phyloP scores from a whole-genome alignment of 2,113 vertebrate genomes.

The Tragulus kanchil region DNA sequence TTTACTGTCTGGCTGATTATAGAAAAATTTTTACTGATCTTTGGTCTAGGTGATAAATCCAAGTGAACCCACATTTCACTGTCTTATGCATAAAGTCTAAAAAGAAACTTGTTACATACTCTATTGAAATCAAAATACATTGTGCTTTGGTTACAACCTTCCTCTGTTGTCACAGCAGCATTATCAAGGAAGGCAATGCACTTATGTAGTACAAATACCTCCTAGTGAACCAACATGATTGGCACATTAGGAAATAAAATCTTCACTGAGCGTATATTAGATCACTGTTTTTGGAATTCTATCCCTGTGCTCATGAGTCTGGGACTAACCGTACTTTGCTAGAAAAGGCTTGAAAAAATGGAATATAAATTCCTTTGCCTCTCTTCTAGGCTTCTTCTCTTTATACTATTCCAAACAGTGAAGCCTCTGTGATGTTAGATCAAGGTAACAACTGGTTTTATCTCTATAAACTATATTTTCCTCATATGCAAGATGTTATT shows the following conservation, averaged over 20 bases:
- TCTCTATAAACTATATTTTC: not conserved
- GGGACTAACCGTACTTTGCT: not conserved
- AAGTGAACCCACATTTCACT: not conserved
- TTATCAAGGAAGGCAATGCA: not conserved
- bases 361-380: not conserved
- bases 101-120: not conserved
- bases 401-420: not conserved
- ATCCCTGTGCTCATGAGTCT: not conserved
- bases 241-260: not conserved
- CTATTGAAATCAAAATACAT: not conserved
- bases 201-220: not conserved
- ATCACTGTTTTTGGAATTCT: not conserved
- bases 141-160: not conserved
- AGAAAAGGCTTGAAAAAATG: not conserved
- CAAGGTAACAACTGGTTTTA: not conserved
- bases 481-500: not conserved
- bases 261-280: not conserved
- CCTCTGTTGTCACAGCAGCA: not conserved
- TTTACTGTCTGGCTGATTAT: not conserved
- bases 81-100: not conserved
- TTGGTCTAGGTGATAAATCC: not conserved
- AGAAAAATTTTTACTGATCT: not conserved
- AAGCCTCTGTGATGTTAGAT: not conserved
- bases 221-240: not conserved
- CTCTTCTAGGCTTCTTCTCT: not conserved